Evolutionary conservation across 2,113 vertebrate species (phyloP).

Genomic region (Glareola pratincola): DNA sequence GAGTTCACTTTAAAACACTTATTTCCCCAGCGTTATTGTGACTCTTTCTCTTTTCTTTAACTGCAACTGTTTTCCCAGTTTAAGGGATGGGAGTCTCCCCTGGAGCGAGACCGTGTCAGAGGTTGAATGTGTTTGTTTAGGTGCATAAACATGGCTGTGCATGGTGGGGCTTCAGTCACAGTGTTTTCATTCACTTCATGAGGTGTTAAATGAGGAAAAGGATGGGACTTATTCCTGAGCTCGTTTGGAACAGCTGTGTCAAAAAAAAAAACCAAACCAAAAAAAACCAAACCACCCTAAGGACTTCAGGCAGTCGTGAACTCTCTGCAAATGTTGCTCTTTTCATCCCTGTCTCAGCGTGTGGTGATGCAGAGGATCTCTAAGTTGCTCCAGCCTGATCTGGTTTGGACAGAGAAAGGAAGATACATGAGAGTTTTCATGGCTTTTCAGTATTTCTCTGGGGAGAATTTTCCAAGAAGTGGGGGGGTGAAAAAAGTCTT

Average conservation of each 20-base stretch:
- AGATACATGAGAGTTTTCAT: background rate
- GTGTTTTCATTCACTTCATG: conserved; percentile 6
- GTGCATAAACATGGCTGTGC: conserved; percentile 9
- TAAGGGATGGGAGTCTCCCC: background rate
- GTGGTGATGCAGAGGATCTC: background rate
- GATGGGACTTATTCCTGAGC: background rate
- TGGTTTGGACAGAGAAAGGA: background rate
- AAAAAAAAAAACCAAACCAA: background rate
- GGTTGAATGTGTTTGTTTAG: conserved; percentile 46
- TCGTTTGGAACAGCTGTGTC: conserved; percentile 13
- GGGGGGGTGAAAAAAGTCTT: fast-evolving
- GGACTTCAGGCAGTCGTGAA: background rate
- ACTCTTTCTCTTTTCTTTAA: background rate
- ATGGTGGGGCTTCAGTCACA: background rate
- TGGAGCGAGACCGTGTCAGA: background rate
- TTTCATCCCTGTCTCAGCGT: background rate
- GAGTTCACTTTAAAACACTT: background rate
- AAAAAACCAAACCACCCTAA: background rate
- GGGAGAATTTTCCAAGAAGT: background rate
- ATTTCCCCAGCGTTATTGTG: background rate
- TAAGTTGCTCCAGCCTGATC: background rate
- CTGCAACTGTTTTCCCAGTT: background rate
- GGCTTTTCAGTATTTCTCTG: background rate
- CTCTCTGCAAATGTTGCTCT: background rate
- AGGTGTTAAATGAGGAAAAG: conserved; percentile 10